Percentiles rank a stretch among this genome's conserved stretches.
Conservation (phyloP, 2,888 invertebrate species). For the Allophyes oxyacanthae region DNA sequence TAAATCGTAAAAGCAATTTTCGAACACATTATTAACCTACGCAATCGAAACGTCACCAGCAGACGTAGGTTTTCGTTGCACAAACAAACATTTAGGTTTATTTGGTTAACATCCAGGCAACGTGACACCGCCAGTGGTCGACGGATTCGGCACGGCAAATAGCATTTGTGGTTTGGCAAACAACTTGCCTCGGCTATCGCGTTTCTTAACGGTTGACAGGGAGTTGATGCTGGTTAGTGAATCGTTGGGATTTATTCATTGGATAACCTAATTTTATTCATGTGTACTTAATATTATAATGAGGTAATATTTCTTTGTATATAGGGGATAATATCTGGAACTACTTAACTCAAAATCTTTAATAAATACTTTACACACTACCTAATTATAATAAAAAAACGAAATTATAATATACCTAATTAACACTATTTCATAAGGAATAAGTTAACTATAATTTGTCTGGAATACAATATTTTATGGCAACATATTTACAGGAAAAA, state of each 20-base stretch:
- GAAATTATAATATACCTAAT: too few species aligned
- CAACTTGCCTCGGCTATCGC: slow-evolving; percentile 81
- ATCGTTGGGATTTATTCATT: slow-evolving; percentile 13
- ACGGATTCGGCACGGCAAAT: slow-evolving; percentile 83
- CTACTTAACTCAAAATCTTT: too few species aligned
- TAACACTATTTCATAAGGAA: too few species aligned
- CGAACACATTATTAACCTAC: slow-evolving; percentile 62
- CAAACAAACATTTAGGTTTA: slow-evolving; percentile 82
- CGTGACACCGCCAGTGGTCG: slow-evolving; percentile 85
- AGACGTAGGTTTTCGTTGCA: slow-evolving; percentile 78
- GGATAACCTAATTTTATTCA: neutral
- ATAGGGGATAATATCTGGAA: too few species aligned
- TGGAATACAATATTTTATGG: too few species aligned
- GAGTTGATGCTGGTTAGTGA: slow-evolving; percentile 17
- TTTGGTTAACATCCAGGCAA: slow-evolving; percentile 74
- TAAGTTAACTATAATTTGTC: too few species aligned
- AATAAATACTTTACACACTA: too few species aligned
- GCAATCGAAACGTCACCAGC: slow-evolving; percentile 75
- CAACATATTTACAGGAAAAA: too few species aligned
- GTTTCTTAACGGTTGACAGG: slow-evolving; percentile 66
- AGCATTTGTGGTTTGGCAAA: slow-evolving; percentile 84
- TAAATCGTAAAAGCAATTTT: slow-evolving; percentile 39
- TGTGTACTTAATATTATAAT: too few species aligned
- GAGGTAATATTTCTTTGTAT: too few species aligned
- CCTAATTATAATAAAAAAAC: too few species aligned